Conservation (phyloP, 2,888 invertebrate species). For the Acanthoscelides obtectus region DNA sequence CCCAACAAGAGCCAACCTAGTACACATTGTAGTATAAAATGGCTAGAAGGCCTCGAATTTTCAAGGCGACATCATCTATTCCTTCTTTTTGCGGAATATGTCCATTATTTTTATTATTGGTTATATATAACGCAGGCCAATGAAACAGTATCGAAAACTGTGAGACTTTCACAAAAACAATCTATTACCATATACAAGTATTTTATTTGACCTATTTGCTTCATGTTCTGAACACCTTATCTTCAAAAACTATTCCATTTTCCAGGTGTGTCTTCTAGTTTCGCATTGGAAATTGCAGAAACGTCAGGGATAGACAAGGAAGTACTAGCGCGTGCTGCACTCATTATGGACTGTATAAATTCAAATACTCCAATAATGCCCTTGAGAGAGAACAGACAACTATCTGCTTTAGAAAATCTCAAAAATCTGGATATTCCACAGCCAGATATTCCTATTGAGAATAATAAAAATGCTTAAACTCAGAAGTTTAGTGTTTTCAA, state of each 20-base stretch:
- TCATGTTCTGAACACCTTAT: too few species aligned
- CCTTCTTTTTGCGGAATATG: too few species aligned
- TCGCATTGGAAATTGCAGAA: constrained; percentile 62
- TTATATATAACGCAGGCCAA: too few species aligned
- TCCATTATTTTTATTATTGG: too few species aligned
- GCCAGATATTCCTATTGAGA: constrained; percentile 5
- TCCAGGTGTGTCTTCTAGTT: constrained; percentile 51
- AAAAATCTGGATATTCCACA: constrained; percentile 17
- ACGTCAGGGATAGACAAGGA: constrained; percentile 53
- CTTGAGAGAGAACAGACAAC: constrained; percentile 8
- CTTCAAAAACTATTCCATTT: constrained; percentile 23
- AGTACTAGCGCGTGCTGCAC: constrained; percentile 52
- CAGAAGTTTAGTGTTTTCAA: background rate
- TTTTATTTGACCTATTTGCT: background rate
- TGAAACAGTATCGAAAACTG: too few species aligned
- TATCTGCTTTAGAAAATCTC: constrained; percentile 9
- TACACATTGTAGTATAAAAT: too few species aligned
- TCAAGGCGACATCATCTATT: too few species aligned
- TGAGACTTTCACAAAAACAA: too few species aligned
- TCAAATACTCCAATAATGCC: constrained; percentile 20
- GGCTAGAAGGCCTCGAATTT: too few species aligned
- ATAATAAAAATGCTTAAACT: background rate
- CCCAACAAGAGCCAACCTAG: too few species aligned
- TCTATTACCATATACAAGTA: background rate
- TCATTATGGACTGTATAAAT: constrained; percentile 45